Evolutionary conservation across 2,888 invertebrate species (phyloP), one percentile per base, ranked within the genome.

Genomic region (Drosophila diplacantha): DNA sequence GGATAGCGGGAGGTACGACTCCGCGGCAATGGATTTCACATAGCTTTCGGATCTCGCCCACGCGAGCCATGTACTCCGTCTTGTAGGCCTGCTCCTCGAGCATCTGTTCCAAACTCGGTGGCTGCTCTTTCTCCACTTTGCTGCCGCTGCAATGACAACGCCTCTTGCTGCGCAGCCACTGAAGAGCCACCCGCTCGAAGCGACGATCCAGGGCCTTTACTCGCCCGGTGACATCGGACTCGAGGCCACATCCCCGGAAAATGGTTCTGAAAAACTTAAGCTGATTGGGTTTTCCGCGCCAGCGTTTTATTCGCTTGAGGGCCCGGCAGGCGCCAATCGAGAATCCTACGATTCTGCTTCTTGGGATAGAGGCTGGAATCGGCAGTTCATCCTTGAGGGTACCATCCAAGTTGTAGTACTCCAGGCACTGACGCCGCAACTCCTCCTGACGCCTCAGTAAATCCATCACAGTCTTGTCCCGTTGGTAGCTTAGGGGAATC

Each of bases 151-250:
- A 46, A 29, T 67, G 58, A 5, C 7, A 18, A n/a, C 43, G 46
- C 69, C 75, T 75, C 37, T 16, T 58, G 35, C 2, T 7, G n/a
- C 2, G 41, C 35, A 34, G 14, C 63, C 63, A 64, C 26, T 31
- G 31, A 7, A 34, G 46, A 16, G 54, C 65, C 29, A 53, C 46
- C n/a, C 11, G 20, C 35, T 66, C 65, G 9, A 66, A 22, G 22
- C 29, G 29, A 0, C 51, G 35, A 43, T 66, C 66, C 32, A 68
- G 16, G 22, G 47, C 35, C 6, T 41, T 35, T n/a, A 55, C 9
- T 7, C 16, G 31, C 8, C 34, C 24, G 1, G 18, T 55, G 0
- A 26, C 20, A 46, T 46, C 44, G 9, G 14, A 3, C 18, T 22
- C 14, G 16, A 64, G 5, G 1, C 47, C 54, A 20, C 29, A 47